Conservation (phyloP, 2,888 invertebrate species). For the Lepidochrysops patricia region DNA sequence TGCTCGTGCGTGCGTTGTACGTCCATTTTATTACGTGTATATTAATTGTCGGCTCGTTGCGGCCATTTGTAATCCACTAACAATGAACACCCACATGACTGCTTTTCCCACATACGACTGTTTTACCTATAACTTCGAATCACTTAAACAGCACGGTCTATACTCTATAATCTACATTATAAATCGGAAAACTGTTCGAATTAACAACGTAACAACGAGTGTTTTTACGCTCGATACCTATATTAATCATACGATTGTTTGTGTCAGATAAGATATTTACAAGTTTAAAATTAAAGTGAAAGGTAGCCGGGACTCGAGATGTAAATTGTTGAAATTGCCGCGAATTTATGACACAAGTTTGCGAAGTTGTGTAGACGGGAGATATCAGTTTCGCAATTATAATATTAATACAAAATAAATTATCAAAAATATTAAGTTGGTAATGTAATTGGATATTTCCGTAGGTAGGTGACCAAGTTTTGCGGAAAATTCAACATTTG, state of each 20-base stretch:
- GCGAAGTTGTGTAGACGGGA: conserved; percentile 49
- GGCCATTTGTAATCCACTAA: neutral
- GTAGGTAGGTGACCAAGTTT: too few relatives aligned
- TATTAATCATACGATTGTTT: conserved; percentile 9
- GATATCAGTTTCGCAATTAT: conserved; percentile 28
- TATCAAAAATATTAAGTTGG: too few relatives aligned
- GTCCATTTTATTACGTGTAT: conserved; percentile 27
- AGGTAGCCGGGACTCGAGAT: conserved; percentile 43
- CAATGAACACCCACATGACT: neutral
- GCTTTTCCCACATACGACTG: neutral
- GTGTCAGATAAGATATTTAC: conserved; percentile 28
- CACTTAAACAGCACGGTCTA: too few relatives aligned
- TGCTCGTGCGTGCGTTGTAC: conserved; percentile 43
- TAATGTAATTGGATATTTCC: too few relatives aligned
- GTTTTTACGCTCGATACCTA: neutral
- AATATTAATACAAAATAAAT: too few relatives aligned
- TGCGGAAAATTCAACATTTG: too few relatives aligned
- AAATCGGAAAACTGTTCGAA: neutral
- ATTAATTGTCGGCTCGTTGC: conserved; percentile 23
- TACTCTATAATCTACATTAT: too few relatives aligned
- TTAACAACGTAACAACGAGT: too few relatives aligned
- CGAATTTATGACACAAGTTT: conserved; percentile 62
- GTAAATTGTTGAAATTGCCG: conserved; percentile 63
- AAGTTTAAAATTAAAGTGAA: conserved; percentile 47
- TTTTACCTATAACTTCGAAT: too few relatives aligned